Base-by-base conservation (phyloP, 2,113 vertebrate genomes). In the Dasyurus viverrinus region DNA sequence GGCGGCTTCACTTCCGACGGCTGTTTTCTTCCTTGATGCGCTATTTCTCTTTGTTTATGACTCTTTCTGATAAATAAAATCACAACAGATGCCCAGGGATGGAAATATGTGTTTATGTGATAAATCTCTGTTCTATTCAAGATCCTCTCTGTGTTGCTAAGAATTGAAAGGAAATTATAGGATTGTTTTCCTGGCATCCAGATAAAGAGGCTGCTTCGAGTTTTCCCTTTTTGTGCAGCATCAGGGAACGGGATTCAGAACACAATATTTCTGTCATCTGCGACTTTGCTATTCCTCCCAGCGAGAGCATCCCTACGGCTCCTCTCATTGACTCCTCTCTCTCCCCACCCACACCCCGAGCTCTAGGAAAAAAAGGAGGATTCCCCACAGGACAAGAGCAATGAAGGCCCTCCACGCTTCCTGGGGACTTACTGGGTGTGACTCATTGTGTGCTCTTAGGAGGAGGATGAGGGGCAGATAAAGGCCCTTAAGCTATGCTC, bases 1-100 rank as follows among this genome's bases (percentile, higher is more conserved):
- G 68, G 54, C 90, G 68, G 91, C 94, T 94, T 54, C n/a, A 84
- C 76, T 95, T 94, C 92, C 90, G 96, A 95, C 95, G 90, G 95
- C 25, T 94, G 90, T 94, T 95, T 97, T 53, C 93, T 91, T 36
- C 90, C 42, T 54, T 53, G 48, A 93, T 93, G 53, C 68, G 47
- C 12, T 50, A 94, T 68, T 97, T 68, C 47, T 94, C 91, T 93
- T 94, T 84, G 68, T 84, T n/a, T 7, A 19, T 47, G 94, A 89
- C 93, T 90, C 90, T 47, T 91, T 96, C 92, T 96, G 90, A 60
- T 96, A 9, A 91, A 42, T 42, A 84, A n/a, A 84, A 84, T 84
- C 68, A n/a, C 68, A 42, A 8, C 68, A 84, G n/a, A 22, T 8
- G 12, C 30, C 30, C 48, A 90, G 53, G 53, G 48, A 42, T 54